Conservation (phyloP, 2,797 vertebrate species). For the Molothrus ater region DNA sequence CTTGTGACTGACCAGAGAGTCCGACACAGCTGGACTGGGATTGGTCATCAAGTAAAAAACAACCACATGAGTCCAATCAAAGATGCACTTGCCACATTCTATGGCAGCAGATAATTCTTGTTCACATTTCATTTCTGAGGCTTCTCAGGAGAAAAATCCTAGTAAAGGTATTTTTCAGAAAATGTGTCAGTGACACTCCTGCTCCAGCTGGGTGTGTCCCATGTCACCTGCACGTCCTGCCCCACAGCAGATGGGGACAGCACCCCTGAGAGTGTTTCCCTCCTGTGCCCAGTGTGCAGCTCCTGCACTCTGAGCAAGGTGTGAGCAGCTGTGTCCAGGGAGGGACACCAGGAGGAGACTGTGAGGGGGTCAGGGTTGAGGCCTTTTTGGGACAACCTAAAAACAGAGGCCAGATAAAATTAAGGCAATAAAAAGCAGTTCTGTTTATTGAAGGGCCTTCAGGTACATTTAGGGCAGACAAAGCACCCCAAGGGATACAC, state of each 20-base stretch:
- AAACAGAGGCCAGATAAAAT: not conserved
- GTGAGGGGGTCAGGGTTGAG: not conserved
- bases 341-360: not conserved
- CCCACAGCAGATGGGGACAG: fast-evolving
- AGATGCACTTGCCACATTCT: too few species aligned
- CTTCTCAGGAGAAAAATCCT: too few species aligned
- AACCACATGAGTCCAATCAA: too few species aligned
- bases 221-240: fast-evolving
- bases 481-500: not conserved
- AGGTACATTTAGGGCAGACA: fast-evolving
- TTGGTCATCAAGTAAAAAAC: too few species aligned
- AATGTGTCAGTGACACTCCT: too few species aligned
- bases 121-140: too few species aligned
- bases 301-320: not conserved
- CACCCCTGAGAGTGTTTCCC: fast-evolving
- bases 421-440: not conserved
- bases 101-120: too few species aligned
- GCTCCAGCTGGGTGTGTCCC: not conserved
- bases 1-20: too few species aligned
- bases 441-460: not conserved
- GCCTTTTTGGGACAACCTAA: not conserved
- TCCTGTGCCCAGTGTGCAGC: fast-evolving
- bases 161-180: too few species aligned
- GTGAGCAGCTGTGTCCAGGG: not conserved
- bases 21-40: too few species aligned